Evolutionary conservation across 1,140 invertebrate species (phyloP), one percentile per base, ranked within the genome.

Genomic region (Stenopsyche tienmushanensis): DNA sequence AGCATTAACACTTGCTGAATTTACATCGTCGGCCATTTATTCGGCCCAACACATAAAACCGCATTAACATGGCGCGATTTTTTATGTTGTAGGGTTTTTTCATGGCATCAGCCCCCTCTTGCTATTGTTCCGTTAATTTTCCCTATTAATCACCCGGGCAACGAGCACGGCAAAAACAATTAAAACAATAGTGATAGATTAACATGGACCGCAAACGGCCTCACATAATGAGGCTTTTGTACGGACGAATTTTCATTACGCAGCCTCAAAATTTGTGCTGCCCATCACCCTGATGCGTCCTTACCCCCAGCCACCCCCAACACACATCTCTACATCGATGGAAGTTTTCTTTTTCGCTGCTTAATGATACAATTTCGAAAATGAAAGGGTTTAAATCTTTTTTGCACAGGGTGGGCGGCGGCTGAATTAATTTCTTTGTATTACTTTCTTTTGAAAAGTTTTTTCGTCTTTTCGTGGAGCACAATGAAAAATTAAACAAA

Each of bases 181-280:
- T 65, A 65, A 65, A 65, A 65, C 63, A 65, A 65, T 65, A 58
- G 63, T 65, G 63, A 65, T 65, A 65, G 63, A 65, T 65, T 65
- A 55, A 54, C 63, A 57, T 26, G 53, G 39, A 34, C 63, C 63
- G 63, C 63, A 65, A 58, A 58, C 63, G 54, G 52, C 63, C 52
- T 62, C 63, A 26, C 25, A 49, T 65, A 65, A 65, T 65, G 63
- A 65, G 63, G 41, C 34, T 54, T 65, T 65, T 65, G 63, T 65
- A 57, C 63, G 54, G 52, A n/a, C 44, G 54, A 65, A 65, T 65
- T 65, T 65, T 65, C 63, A 57, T 65, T 58, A 58, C 53, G 63
- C 23, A 20, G 44, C 44, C 44, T 47, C 44, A 17, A 57, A 57
- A 57, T 25, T 39, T 57, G 24, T 5, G 53, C 24, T 29, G 53